Conservation (phyloP, 2,797 vertebrate species). For the Pangasius mekongensis region DNA sequence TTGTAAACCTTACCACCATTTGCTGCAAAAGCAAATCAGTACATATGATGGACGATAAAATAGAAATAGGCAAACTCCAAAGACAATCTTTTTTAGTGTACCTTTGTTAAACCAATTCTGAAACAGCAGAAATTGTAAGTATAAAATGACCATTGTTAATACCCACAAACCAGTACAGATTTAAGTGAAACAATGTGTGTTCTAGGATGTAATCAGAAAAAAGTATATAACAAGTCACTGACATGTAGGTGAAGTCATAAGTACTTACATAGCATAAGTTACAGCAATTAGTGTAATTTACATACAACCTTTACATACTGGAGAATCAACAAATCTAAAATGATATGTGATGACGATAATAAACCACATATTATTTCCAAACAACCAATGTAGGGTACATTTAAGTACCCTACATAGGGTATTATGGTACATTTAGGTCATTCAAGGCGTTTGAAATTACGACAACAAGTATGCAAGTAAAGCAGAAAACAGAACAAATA, state of each 20-base stretch:
- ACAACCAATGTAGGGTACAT: neutral
- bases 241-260: neutral
- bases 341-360: neutral
- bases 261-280: neutral
- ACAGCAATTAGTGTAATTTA: neutral
- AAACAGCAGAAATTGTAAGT: neutral
- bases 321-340: neutral
- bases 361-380: neutral
- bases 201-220: neutral
- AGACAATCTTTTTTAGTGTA: neutral
- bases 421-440: too few species aligned
- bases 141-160: neutral
- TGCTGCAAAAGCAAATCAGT: neutral
- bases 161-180: neutral
- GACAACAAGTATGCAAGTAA: neutral
- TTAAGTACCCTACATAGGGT: too few species aligned
- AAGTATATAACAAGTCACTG: neutral
- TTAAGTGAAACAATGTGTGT: neutral
- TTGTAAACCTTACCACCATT: neutral
- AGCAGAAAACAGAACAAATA: neutral
- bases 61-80: neutral
- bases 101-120: neutral
- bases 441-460: neutral
- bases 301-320: neutral
- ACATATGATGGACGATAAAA: neutral